These are phyloP conservation scores for Andricus grossulariae DNA, from an alignment of 1,140 invertebrate genomes.

Conservation along the genomic window DNA sequence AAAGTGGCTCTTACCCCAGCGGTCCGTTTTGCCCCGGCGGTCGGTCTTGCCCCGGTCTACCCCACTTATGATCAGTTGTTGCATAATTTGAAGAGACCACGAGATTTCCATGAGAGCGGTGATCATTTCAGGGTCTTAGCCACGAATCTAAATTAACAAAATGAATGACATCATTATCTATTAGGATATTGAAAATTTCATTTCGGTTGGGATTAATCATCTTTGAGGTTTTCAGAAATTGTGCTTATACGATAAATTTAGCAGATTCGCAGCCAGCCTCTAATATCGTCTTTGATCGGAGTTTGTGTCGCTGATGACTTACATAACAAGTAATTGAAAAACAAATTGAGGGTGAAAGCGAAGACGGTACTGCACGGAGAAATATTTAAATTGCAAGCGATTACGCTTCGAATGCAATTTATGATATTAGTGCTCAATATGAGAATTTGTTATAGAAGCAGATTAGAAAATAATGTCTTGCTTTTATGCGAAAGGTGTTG, in stretches of 20 bases:
- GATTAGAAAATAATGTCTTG: background rate
- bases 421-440: background rate
- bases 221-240: too few species aligned
- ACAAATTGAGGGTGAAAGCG: constrained; percentile 13
- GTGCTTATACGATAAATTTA: too few species aligned
- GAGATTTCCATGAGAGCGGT: background rate
- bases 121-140: background rate
- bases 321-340: constrained; percentile 8
- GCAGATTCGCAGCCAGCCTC: too few species aligned
- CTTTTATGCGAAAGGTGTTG: too few species aligned
- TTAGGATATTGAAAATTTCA: too few species aligned
- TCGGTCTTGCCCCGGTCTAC: too few species aligned
- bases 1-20: too few species aligned
- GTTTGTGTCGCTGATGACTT: constrained; percentile 10
- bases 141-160: too few species aligned
- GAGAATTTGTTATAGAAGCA: background rate
- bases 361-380: background rate
- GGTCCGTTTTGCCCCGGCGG: too few species aligned
- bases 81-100: background rate
- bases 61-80: too few species aligned
- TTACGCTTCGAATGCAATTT: background rate
- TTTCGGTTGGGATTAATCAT: too few species aligned
- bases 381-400: constrained; percentile 13
- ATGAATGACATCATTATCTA: too few species aligned
- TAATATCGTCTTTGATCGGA: background rate